phyloP scores from a whole-genome alignment of 2,797 vertebrate species.

The Hydrophis major region DNA sequence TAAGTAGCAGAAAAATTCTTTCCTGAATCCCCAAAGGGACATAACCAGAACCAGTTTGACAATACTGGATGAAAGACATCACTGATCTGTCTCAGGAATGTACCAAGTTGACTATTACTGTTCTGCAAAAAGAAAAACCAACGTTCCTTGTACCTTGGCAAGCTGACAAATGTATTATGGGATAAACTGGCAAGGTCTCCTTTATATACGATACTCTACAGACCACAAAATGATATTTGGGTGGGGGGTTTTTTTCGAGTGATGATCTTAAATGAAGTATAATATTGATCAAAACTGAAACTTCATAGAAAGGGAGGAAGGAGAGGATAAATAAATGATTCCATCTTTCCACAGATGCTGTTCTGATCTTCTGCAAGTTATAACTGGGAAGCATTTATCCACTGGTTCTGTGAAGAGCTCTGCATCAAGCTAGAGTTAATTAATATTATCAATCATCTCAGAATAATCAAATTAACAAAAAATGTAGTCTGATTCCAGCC shows the following conservation, averaged over 20 bases:
- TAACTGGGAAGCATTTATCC: conserved; percentile 58
- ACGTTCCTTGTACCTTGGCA: not conserved
- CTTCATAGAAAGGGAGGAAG: conserved; percentile 26
- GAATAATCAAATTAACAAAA: conserved; percentile 72
- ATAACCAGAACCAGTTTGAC: not conserved
- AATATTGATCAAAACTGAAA: conserved; percentile 59
- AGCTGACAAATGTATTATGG: not conserved
- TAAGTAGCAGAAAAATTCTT: not conserved
- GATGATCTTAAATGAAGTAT: conserved; percentile 41
- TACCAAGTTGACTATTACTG: not conserved
- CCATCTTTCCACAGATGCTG: conserved; percentile 51
- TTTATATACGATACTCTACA: not conserved
- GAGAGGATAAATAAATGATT: conserved; percentile 32
- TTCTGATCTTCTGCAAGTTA: conserved; percentile 65
- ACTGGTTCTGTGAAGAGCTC: conserved; percentile 63
- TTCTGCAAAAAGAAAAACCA: not conserved
- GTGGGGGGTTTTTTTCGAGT: not conserved
- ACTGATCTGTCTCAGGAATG: not conserved
- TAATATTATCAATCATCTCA: conserved; percentile 72
- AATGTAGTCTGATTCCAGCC: conserved; percentile 65
- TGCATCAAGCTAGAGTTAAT: conserved; percentile 71
- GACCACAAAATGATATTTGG: conserved; percentile 39
- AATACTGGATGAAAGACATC: not conserved
- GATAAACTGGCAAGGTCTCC: not conserved
- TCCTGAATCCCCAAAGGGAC: not conserved